Percentiles rank a stretch among this genome's conserved stretches.
These are phyloP conservation scores for Halictus ligatus DNA, from an alignment of 2,888 invertebrate genomes.

Conservation along the genomic window DNA sequence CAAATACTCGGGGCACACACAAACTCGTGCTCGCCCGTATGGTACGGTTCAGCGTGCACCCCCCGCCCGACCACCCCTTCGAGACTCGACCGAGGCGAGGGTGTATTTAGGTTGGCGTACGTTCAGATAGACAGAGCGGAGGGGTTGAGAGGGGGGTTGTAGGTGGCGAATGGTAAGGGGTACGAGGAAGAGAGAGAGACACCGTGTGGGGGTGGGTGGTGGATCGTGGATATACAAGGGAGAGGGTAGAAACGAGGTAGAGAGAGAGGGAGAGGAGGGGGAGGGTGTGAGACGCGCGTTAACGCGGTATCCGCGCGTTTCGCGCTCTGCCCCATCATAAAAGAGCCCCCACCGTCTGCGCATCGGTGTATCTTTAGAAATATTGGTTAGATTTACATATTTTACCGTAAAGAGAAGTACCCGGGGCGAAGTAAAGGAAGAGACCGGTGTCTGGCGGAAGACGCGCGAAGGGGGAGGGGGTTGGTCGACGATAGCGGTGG, in stretches of 20 bases:
- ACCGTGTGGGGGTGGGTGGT: not conserved
- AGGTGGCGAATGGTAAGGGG: slow-evolving; percentile 8
- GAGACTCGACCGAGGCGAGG: slow-evolving; percentile 48
- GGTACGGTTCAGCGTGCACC: slow-evolving; percentile 19
- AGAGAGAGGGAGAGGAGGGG: not conserved
- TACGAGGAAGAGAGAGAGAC: not conserved
- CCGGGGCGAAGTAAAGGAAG: slow-evolving; percentile 74
- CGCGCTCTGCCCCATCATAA: slow-evolving; percentile 77
- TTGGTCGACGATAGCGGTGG: slow-evolving; percentile 56
- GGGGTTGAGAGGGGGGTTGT: not conserved
- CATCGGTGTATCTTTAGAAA: slow-evolving; percentile 81
- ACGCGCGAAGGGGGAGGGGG: slow-evolving; percentile 35
- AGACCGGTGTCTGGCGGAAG: slow-evolving; percentile 64
- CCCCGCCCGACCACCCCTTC: slow-evolving; percentile 24
- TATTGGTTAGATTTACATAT: slow-evolving; percentile 84
- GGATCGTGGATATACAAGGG: not conserved
- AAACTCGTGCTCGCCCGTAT: slow-evolving; percentile 1
- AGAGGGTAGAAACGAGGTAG: not conserved
- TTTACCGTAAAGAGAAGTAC: slow-evolving; percentile 80
- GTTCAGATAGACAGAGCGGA: slow-evolving; percentile 46
- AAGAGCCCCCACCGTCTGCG: slow-evolving; percentile 72
- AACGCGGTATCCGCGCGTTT: slow-evolving; percentile 75
- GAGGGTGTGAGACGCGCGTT: slow-evolving; percentile 42
- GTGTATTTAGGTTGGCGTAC: slow-evolving; percentile 70
- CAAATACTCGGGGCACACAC: slow-evolving; percentile 65